Conservation (phyloP, 2,113 vertebrate genomes). For the Stercorarius parasiticus region DNA sequence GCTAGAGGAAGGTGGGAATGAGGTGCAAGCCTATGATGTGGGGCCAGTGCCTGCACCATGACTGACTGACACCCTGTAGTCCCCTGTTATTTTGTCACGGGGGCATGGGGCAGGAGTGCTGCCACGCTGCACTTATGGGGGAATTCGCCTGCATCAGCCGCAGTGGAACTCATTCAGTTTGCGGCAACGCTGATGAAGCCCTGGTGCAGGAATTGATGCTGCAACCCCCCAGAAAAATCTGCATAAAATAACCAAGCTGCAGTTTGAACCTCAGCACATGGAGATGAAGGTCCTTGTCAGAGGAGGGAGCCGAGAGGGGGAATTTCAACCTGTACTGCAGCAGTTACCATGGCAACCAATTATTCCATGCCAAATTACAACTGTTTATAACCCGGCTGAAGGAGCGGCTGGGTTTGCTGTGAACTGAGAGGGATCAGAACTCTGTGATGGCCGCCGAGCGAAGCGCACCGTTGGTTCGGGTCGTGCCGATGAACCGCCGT, state of each 20-base stretch:
- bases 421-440: not conserved
- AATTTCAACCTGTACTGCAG: slow-evolving; percentile 75
- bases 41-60: accelerated
- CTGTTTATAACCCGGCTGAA: slow-evolving; percentile 66
- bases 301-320: slow-evolving; percentile 54
- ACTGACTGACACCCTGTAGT: accelerated
- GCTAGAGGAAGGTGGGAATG: not conserved
- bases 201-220: not conserved
- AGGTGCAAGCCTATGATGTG: not conserved
- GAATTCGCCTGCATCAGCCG: not conserved
- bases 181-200: accelerated
- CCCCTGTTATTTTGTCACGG: accelerated
- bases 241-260: slow-evolving; percentile 22
- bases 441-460: not conserved
- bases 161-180: not conserved
- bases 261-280: slow-evolving; percentile 54
- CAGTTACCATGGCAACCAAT: slow-evolving; percentile 79
- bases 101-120: not conserved
- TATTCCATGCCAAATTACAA: slow-evolving; percentile 78
- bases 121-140: accelerated
- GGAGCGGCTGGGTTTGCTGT: slow-evolving; percentile 42
- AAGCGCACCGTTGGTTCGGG: not conserved
- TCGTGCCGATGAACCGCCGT: accelerated
- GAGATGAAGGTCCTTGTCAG: slow-evolving; percentile 72
- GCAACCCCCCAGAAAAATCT: not conserved